Evolutionary conservation across 2,888 invertebrate species (phyloP), one percentile per base, ranked within the genome.

Genomic region (Aproaerema taeniolella): DNA sequence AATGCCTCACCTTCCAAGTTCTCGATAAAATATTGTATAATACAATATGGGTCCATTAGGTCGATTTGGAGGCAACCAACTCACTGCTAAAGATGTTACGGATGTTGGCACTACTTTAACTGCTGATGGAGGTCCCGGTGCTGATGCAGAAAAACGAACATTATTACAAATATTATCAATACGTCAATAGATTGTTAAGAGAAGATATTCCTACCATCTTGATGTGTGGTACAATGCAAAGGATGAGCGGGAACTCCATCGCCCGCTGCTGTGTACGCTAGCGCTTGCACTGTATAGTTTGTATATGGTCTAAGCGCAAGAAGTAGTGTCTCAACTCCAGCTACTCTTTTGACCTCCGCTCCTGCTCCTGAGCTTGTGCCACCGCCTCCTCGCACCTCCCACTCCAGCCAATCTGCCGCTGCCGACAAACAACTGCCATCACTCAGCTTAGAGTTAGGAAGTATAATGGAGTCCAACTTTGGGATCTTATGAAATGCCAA

Each of bases 71-170:
- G 93, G 91, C 48, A 93, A 79, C 96, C 96, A 96, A 48, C 95
- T 93, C 37, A 96, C 92, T 49, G 95, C 88, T 67, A 96, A 90
- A 45, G 94, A 93, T 57, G 94, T 94, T 28, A 92, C 91, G 28
- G 95, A 94, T 53, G 95, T 88, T 1, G 95, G 91, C 24, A 94
- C 89, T 0, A 95, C 95, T 81, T 95, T 96, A 39, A 96, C 93
- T 43, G 92, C 92, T 12, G 93, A 92, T 25, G 96, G 96, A 34
- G 93, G 91, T 37, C 94, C 95, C 13, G 96, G 96, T 45, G 94
- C 96, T 94, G 10, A 12, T n/a, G 16, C 12, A 13, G 7, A 11
- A 13, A n/a, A 25, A 24, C 10, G 11, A 6, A n/a, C n/a, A n/a
- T n/a, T n/a, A n/a, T 14, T 12, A 14, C 1, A 15, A 31, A 31